A percentile compares a stretch with the other conserved stretches of the same genome.
These are phyloP conservation scores for Stenotaenia linearis DNA, from an alignment of 2,888 invertebrate genomes.

Conservation along the genomic window DNA sequence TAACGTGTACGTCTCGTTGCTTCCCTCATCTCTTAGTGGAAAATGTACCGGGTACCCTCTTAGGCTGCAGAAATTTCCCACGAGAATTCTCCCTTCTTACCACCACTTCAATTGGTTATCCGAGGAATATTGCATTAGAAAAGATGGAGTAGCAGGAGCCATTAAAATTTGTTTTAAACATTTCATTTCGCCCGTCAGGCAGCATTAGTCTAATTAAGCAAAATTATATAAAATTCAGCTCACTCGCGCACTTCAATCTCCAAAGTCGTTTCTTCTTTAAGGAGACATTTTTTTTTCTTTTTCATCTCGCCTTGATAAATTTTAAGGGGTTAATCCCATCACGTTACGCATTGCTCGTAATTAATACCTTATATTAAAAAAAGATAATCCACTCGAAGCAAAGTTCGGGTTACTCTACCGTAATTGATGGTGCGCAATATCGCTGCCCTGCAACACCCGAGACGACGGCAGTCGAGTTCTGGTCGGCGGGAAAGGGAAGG, in stretches of 20 bases:
- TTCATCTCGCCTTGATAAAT: no score
- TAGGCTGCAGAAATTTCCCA: background rate
- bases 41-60: background rate
- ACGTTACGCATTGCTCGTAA: background rate
- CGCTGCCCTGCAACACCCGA: background rate
- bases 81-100: background rate
- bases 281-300: no score
- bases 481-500: background rate
- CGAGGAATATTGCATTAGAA: background rate
- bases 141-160: background rate
- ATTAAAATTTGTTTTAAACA: background rate
- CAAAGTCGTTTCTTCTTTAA: no score
- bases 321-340: background rate
- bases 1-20: background rate
- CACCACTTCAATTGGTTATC: background rate
- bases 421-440: background rate
- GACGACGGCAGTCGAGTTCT: background rate
- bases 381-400: background rate
- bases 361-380: background rate
- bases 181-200: no score
- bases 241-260: no score
- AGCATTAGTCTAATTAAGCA: no score
- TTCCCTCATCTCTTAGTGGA: background rate
- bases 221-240: no score
- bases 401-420: background rate